Evolutionary conservation across 2,797 vertebrate genomes (phyloP), one percentile per base, ranked within the genome.

Genomic region (Pseudocheirus occidentalis): DNA sequence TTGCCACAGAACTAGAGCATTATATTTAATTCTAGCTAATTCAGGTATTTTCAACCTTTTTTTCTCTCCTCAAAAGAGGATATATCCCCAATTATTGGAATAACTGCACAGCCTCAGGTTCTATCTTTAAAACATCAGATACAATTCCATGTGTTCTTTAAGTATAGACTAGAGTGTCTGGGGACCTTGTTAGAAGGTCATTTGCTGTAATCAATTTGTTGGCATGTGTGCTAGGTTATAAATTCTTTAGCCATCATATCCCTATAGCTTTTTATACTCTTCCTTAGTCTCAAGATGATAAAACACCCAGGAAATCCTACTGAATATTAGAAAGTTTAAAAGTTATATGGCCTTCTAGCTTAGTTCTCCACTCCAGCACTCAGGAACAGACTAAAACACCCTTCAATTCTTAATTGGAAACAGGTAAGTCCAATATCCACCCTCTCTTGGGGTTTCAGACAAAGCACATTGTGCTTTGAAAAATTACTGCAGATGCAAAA

Each of bases 401-500:
- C 95, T 95, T 94, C 93, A 18, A n/a, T 9, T 31, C 18, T 50
- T 96, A 34, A 46, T 81, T 31, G 46, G 90, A 29, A 52, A 57
- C 31, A 55, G 90, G 92, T 92, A 95, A 94, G 46, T 27, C 95
- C 95, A 95, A 4, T 4, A 59, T 46, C 27, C 46, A 54, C 2
- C 18, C 28, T 89, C 95, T 94, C 58, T 12, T 18, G 96, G 92
- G 96, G 93, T 73, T 57, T 94, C 16, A 53, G 29, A 94, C 96
- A 97, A 97, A 98, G 95, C 3, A 53, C 40, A 89, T 5, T 94
- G 96, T 96, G 96, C 91, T 57, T 93, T 56, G 27, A 95, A 96
- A 97, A 98, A 97, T 95, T 90, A 97, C 81, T 94, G 46, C 56
- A 81, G 96, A 66, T 98, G 97, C 96, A 98, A 97, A 98, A 96